phyloP scores from a whole-genome alignment of 1,140 invertebrate species.

The Elysia chlorotica region DNA sequence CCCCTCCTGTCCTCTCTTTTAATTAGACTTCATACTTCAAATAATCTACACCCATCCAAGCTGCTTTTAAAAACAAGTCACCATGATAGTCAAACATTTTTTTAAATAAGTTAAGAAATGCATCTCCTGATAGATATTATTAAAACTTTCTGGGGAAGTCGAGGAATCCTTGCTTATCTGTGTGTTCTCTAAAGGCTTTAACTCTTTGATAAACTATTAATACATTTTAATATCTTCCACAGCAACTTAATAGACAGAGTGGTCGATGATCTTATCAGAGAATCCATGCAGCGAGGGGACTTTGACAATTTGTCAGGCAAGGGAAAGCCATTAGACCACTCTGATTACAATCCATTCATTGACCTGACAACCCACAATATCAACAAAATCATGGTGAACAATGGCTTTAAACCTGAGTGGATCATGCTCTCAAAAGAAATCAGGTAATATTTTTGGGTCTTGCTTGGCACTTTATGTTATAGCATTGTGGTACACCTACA shows the following conservation, averaged over 20 bases:
- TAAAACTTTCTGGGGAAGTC: no score
- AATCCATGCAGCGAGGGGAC: constrained; percentile 85
- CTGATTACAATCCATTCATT: constrained; percentile 79
- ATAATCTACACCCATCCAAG: not conserved
- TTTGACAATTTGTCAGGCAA: constrained; percentile 80
- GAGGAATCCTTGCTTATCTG: not conserved
- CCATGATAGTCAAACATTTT: not conserved
- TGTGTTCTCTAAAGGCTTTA: no score
- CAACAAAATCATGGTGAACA: constrained; percentile 86
- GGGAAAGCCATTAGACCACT: constrained; percentile 77
- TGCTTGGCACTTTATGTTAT: not conserved
- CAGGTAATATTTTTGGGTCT: constrained; percentile 30
- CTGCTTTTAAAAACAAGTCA: not conserved
- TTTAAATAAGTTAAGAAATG: not conserved
- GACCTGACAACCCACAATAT: constrained; percentile 88
- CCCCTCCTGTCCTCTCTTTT: no score
- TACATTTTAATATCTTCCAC: constrained; percentile 21
- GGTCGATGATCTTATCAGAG: constrained; percentile 88
- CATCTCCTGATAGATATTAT: no score
- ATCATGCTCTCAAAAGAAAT: constrained; percentile 77
- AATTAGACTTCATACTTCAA: no score
- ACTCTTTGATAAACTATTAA: not conserved
- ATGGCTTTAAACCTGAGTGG: constrained; percentile 88
- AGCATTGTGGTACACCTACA: not conserved
- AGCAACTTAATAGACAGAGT: constrained; percentile 83